These are phyloP conservation scores for Drosophila lowei DNA, from an alignment of 1,140 invertebrate genomes.

Conservation along the genomic window DNA sequence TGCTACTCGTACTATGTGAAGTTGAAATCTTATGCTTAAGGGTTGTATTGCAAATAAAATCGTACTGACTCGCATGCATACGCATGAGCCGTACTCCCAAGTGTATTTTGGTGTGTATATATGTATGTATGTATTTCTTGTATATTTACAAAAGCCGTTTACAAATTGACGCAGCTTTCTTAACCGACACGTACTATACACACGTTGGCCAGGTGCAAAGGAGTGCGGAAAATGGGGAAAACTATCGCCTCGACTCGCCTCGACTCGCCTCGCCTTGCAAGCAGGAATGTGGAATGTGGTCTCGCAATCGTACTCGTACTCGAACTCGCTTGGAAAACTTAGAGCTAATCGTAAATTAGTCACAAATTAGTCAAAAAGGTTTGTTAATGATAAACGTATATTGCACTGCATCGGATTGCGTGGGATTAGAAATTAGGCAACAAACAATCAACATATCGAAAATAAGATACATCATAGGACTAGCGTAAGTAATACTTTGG, in stretches of 20 bases:
- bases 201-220: no score
- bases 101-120: no score
- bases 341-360: slow-evolving; percentile 22
- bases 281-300: no score
- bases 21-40: slow-evolving; percentile 72
- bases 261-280: no score
- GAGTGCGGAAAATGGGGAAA: slow-evolving; percentile 3
- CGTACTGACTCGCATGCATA: no score
- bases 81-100: no score
- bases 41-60: slow-evolving; percentile 56
- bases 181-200: no score
- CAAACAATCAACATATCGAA: slow-evolving; percentile 42
- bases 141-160: slow-evolving; percentile 58
- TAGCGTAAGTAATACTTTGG: slow-evolving; percentile 66
- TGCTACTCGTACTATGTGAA: slow-evolving; percentile 48
- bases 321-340: slow-evolving; percentile 13
- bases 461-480: slow-evolving; percentile 40
- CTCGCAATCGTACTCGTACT: background rate
- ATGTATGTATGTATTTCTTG: slow-evolving; percentile 9
- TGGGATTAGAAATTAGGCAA: slow-evolving; percentile 68
- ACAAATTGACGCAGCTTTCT: slow-evolving; percentile 23
- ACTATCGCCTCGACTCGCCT: no score
- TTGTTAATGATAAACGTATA: slow-evolving; percentile 27
- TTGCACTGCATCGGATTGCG: slow-evolving; percentile 63
- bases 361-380: slow-evolving; percentile 9